Evolutionary conservation across 2,888 invertebrate species (phyloP), one percentile per base, ranked within the genome.

Genomic region (Drosophila anomelani): DNA sequence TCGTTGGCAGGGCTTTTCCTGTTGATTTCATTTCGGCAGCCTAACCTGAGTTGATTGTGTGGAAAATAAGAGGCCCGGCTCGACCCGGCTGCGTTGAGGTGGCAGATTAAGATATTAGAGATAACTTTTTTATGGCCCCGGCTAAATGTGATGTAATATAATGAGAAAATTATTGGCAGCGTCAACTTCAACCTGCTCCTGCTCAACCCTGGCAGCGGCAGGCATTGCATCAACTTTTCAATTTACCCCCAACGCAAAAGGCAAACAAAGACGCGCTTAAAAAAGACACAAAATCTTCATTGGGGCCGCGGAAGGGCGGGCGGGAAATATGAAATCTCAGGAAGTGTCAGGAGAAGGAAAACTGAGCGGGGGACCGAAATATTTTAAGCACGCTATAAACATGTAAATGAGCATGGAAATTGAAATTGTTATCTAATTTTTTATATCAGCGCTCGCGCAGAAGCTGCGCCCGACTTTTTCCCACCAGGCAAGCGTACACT

Each of bases 341-440:
- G 63, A 67, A 70, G 63, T 64, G 54, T 15, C 43, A 12, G 34
- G 29, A 10, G 57, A 17, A 26, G 43, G 44, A 32, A 17, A 43
- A 13, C 51, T 49, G 61, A 47, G 29, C 47, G 55, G 63, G 57
- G 71, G 43, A 32, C 64, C 55, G 67, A 85, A 83, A 85, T 88
- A 88, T 85, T 87, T 84, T 85, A 85, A 88, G 81, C 78, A 86
- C 85, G 84, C 85, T 81, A 90, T 90, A 85, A 90, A 86, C 89
- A 90, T 90, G 91, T 85, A 90, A 90, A 90, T 90, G 90, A 90
- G 91, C 85, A 82, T 82, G 90, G 89, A 90, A 90, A 90, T 90
- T 90, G 90, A 90, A 91, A 90, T 90, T 90, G 86, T 90, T 90
- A 90, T 90, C 90, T 89, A 83, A 87, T 85, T 84, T 84, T 80